These are phyloP conservation scores for Portunus trituberculatus DNA, from an alignment of 1,140 invertebrate species.

Conservation along the genomic window DNA sequence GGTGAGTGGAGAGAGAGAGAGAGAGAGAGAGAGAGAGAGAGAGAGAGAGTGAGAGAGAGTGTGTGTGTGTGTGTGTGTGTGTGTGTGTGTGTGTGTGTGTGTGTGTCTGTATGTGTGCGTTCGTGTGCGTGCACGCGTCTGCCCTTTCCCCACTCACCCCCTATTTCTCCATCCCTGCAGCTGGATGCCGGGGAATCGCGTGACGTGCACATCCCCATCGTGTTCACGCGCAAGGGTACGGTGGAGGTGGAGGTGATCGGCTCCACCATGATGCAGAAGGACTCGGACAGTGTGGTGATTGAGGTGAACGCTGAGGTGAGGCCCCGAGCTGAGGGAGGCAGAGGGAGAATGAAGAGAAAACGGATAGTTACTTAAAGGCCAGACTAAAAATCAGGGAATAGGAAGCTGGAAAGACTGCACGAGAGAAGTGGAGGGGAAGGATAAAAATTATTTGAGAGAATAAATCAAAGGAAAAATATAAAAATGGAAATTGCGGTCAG, in stretches of 20 bases:
- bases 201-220: slow-evolving; percentile 80
- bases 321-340: not conserved
- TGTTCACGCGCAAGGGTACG: slow-evolving; percentile 79
- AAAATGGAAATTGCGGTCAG: not conserved
- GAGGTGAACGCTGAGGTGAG: slow-evolving; percentile 67
- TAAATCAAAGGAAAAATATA: not conserved
- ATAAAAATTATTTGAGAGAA: not conserved
- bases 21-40: too few relatives aligned
- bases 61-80: too few relatives aligned
- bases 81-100: too few relatives aligned
- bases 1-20: slow-evolving; percentile 79
- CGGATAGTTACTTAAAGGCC: not conserved
- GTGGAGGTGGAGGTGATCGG: slow-evolving; percentile 82
- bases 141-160: too few relatives aligned
- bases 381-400: not conserved
- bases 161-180: slow-evolving; percentile 33
- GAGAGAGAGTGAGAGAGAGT: not conserved
- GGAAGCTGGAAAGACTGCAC: not conserved
- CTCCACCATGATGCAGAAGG: slow-evolving; percentile 81
- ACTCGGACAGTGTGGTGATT: slow-evolving; percentile 69
- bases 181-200: slow-evolving; percentile 69
- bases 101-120: too few relatives aligned
- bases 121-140: too few relatives aligned
- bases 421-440: not conserved
- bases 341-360: not conserved